Evolutionary conservation across 1,140 invertebrate genomes (phyloP).

Genomic region (Vanessa atalanta): DNA sequence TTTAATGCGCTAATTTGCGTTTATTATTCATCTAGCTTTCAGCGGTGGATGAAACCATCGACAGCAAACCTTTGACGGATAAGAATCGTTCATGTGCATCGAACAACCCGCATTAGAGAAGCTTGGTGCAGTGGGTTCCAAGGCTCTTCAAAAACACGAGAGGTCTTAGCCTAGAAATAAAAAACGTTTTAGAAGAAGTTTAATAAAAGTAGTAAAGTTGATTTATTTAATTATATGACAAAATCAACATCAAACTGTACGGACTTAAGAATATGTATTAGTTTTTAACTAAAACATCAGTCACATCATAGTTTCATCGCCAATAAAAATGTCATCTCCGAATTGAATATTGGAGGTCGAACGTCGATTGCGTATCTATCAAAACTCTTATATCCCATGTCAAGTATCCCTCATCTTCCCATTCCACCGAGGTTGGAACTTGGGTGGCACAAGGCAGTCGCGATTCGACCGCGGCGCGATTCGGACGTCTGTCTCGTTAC

Average conservation of each 20-base stretch:
- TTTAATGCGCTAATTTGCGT: no score
- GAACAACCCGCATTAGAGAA: no score
- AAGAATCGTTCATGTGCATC: no score
- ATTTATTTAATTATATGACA: no score
- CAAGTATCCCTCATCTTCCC: constrained; percentile 41
- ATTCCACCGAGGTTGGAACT: constrained; percentile 35
- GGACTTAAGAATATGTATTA: not conserved
- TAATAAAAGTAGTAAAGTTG: no score
- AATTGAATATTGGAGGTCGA: constrained; percentile 32
- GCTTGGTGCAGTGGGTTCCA: no score
- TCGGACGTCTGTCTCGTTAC: constrained; percentile 33
- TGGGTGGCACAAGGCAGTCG: constrained; percentile 53
- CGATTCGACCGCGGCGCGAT: constrained; percentile 37
- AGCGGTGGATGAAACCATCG: no score
- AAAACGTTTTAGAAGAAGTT: no score
- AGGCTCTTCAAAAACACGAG: no score
- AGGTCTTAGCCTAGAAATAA: no score
- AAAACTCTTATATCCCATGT: constrained; percentile 36
- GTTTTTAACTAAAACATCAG: not conserved
- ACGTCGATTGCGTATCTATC: constrained; percentile 43
- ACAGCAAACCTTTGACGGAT: no score
- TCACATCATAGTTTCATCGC: constrained; percentile 3
- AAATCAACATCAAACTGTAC: not conserved
- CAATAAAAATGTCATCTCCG: constrained; percentile 37
- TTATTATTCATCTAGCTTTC: no score